Conservation (phyloP, 2,888 invertebrate genomes). For the Drosophila meridionalis region DNA sequence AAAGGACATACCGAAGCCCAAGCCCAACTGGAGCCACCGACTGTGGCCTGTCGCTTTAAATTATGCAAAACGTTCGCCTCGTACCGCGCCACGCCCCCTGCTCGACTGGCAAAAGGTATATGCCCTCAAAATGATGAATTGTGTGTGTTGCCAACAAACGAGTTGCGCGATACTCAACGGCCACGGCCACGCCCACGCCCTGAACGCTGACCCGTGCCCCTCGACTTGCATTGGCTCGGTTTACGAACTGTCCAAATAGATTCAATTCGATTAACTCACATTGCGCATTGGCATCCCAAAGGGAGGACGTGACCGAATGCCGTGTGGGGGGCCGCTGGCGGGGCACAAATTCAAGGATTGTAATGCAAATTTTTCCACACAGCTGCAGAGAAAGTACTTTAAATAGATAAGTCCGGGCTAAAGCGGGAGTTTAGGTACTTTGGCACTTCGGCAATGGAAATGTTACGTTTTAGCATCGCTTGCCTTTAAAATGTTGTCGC, state of each 20-base stretch:
- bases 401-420: conserved; percentile 17
- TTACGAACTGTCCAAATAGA: conserved; percentile 55
- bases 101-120: conserved; percentile 56
- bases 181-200: not conserved
- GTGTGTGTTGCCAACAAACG: conserved; percentile 57
- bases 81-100: not conserved
- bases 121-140: conserved; percentile 74
- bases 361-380: conserved; percentile 12
- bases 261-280: conserved; percentile 73
- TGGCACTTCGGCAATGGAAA: not conserved
- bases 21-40: conserved; percentile 9
- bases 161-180: conserved; percentile 23
- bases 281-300: conserved; percentile 42
- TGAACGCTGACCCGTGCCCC: conserved; percentile 12
- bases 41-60: conserved; percentile 72
- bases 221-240: conserved; percentile 6
- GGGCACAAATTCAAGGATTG: conserved; percentile 20
- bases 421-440: conserved; percentile 5
- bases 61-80: conserved; percentile 68
- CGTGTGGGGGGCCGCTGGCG: not conserved
- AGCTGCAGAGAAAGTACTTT: not conserved
- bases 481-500: not conserved
- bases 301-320: conserved; percentile 59
- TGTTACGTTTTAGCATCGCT: not conserved
- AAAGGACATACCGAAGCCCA: conserved; percentile 52